Evolutionary conservation across 2,888 invertebrate species (phyloP), one percentile per base, ranked within the genome.

Genomic region (Colletes collaris): DNA sequence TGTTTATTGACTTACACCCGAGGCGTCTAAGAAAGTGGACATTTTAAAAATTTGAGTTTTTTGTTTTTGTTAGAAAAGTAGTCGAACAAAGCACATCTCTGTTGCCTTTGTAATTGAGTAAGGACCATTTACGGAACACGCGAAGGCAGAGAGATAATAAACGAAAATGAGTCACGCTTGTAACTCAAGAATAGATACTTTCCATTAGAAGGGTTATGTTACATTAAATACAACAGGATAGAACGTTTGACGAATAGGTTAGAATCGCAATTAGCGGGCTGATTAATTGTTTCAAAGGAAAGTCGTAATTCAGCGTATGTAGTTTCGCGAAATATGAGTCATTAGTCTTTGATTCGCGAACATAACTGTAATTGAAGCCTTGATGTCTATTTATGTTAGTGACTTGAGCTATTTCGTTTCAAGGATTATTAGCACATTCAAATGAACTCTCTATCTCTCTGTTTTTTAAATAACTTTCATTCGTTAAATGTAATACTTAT

Each of bases 391-490:
- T 74, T 66, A 65, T 62, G 72, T 55, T 76, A 83, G 63, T 86
- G 86, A 86, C 82, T 83, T 82, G 82, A 84, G 66, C 79, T 67
- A 35, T 49, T 77, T 50, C 53, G 64, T 70, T 62, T 71, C 73
- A 73, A 72, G 76, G 66, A 74, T 73, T 27, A 27, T 27, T 27
- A 27, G 27, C 27, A 27, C 27, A 27, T 27, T 27, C 27, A 27
- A 27, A 27, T 27, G 27, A 27, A 27, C 27, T 27, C 1, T 27
- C 27, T 27, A 1, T 27, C 2, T 27, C 27, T 27, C 27, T 27
- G 27, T 27, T 27, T 27, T 27, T 1, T 2, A 16, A 27, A 27
- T 27, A 27, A 27, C 27, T 27, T 27, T 27, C 27, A 0, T 27
- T 27, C 27, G 27, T 27, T 27, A 27, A 27, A 2, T 27, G 2